Conservation (phyloP, 2,888 invertebrate species). For the Andricus curvator region DNA sequence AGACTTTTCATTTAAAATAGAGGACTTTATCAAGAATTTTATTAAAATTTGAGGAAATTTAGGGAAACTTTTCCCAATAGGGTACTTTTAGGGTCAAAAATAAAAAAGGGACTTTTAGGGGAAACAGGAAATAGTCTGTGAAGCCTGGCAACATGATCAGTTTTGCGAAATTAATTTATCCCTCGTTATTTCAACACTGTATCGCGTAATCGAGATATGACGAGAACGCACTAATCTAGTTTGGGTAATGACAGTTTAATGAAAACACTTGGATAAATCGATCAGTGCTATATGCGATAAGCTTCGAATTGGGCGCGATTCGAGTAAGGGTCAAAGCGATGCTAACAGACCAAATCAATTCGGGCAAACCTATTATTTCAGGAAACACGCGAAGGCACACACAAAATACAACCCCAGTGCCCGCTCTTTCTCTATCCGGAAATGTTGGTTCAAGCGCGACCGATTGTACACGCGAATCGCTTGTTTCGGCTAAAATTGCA, state of each 20-base stretch:
- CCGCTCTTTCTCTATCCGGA: slow-evolving; percentile 26
- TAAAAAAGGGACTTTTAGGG: too few species aligned
- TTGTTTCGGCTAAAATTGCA: slow-evolving; percentile 34
- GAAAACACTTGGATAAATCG: slow-evolving; percentile 50
- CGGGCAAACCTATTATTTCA: slow-evolving; percentile 39
- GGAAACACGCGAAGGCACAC: slow-evolving; percentile 38
- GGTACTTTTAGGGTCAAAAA: too few species aligned
- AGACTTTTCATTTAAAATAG: too few species aligned
- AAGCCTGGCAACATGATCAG: neutral
- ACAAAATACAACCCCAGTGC: slow-evolving; percentile 31
- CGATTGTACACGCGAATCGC: slow-evolving; percentile 35
- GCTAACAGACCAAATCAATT: slow-evolving; percentile 40
- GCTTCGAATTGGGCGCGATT: slow-evolving; percentile 27
- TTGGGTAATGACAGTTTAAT: slow-evolving; percentile 52
- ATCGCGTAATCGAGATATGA: slow-evolving; percentile 16
- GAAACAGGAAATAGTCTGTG: too few species aligned
- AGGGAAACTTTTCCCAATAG: too few species aligned
- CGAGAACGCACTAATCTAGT: slow-evolving; percentile 18
- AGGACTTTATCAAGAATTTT: too few species aligned
- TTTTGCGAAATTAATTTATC: neutral
- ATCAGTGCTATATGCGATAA: slow-evolving; percentile 33
- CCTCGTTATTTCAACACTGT: neutral
- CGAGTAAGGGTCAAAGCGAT: slow-evolving; percentile 33
- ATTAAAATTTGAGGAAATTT: too few species aligned
- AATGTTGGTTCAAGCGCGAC: slow-evolving; percentile 37